Conservation (phyloP, 2,888 invertebrate species). For the Oscheius myriophilus region DNA sequence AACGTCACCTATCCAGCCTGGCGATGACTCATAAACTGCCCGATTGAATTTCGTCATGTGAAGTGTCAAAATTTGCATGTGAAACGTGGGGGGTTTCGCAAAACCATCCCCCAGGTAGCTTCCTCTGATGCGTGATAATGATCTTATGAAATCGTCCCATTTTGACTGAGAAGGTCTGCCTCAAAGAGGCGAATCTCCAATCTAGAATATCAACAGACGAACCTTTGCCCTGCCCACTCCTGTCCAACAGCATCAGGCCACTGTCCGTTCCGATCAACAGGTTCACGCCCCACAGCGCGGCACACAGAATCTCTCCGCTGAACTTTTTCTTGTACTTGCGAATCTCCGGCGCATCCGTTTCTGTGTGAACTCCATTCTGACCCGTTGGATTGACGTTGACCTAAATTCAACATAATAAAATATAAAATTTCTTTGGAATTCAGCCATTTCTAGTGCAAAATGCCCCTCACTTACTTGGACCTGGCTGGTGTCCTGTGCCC, state of each 20-base stretch:
- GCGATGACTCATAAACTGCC: no score
- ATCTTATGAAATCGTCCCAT: no score
- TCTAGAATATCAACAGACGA: background rate
- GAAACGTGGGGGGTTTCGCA: no score
- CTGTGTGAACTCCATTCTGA: slow-evolving; percentile 50
- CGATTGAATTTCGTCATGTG: no score
- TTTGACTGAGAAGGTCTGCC: no score
- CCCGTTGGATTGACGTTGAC: slow-evolving; percentile 69
- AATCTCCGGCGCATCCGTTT: slow-evolving; percentile 92
- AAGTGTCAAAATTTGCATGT: no score
- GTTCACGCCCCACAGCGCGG: slow-evolving; percentile 99
- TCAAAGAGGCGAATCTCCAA: no score
- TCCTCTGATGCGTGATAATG: no score
- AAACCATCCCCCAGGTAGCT: no score
- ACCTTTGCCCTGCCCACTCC: slow-evolving; percentile 95
- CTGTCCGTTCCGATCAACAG: slow-evolving; percentile 98
- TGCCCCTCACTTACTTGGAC: slow-evolving; percentile 45
- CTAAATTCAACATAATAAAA: slow-evolving; percentile 24
- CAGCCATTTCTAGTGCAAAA: no score
- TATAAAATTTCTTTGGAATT: background rate
- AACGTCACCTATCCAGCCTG: no score
- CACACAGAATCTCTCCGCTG: slow-evolving; percentile 96
- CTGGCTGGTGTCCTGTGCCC: slow-evolving; percentile 61
- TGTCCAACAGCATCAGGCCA: slow-evolving; percentile 95
- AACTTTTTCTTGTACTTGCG: slow-evolving; percentile 92